Evolutionary conservation across 92 coral and sea anemone genomes (phyloP).

Genomic region (Zoanthus gigantus): DNA sequence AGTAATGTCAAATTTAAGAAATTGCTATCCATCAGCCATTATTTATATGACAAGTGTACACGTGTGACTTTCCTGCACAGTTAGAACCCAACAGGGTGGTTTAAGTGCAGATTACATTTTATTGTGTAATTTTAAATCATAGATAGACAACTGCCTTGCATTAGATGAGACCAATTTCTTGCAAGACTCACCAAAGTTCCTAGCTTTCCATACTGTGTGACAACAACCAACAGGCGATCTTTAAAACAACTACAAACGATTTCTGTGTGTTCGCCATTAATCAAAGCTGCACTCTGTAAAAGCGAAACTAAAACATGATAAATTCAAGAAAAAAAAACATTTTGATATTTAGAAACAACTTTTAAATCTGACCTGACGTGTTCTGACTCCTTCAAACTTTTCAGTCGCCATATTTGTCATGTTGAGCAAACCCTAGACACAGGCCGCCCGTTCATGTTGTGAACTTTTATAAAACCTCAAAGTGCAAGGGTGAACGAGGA

Average conservation of each 20-base stretch:
- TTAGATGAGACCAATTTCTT: background rate
- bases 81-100: too few relatives aligned
- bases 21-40: too few relatives aligned
- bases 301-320: background rate
- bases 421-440: background rate
- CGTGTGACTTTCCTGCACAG: too few relatives aligned
- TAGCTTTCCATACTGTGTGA: constrained; percentile 83
- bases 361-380: constrained; percentile 57
- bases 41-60: too few relatives aligned
- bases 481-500: too few relatives aligned
- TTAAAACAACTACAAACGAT: constrained; percentile 70
- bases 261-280: constrained; percentile 74
- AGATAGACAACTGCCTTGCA: too few relatives aligned
- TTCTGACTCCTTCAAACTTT: constrained; percentile 4
- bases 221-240: constrained; percentile 71
- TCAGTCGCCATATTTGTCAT: constrained; percentile 61
- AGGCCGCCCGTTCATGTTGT: too few relatives aligned
- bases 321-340: background rate
- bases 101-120: too few relatives aligned
- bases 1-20: too few relatives aligned
- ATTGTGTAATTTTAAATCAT: too few relatives aligned
- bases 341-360: background rate
- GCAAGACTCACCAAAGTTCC: constrained; percentile 74
- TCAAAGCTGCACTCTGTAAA: constrained; percentile 63
- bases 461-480: too few relatives aligned